Percentiles rank a stretch among this genome's conserved stretches.
Evolutionary conservation across 1,140 invertebrate genomes (phyloP).

Genomic region (Ectropis grisescens): DNA sequence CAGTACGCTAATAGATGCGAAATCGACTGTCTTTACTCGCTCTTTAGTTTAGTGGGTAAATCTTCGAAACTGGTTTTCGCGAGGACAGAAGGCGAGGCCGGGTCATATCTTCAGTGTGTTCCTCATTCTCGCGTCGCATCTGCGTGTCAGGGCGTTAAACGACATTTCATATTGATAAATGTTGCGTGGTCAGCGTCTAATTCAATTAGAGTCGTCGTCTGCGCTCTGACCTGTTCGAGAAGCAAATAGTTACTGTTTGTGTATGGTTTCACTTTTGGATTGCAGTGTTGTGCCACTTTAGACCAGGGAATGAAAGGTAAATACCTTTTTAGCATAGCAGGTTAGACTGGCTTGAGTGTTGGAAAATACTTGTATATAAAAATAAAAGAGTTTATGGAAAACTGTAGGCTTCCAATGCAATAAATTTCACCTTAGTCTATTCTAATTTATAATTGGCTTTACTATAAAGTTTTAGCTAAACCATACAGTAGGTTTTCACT

Average conservation of each 20-base stretch:
- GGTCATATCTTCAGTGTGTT: conserved; percentile 42
- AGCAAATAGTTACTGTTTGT: neutral
- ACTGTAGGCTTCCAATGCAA: no score
- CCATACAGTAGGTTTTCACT: no score
- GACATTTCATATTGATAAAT: conserved; percentile 8
- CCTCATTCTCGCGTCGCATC: conserved; percentile 25
- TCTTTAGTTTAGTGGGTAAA: conserved; percentile 58
- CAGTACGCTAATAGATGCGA: no score
- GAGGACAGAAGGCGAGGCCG: conserved; percentile 39
- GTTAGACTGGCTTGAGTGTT: no score
- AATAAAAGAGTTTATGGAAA: no score
- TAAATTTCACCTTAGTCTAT: no score
- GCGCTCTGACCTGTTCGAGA: conserved; percentile 1
- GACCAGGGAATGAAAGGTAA: no score
- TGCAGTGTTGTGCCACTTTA: neutral
- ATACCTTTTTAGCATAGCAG: no score
- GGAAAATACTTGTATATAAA: no score
- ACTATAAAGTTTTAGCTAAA: no score
- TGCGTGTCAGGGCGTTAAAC: conserved; percentile 9
- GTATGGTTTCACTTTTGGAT: neutral
- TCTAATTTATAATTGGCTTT: no score
- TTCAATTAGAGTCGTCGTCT: conserved; percentile 5
- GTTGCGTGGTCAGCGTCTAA: conserved; percentile 3
- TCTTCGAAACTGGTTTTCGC: conserved; percentile 41
- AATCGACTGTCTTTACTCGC: no score